These are phyloP conservation scores for Dendroctonus valens DNA, from an alignment of 1,140 invertebrate species.

Conservation along the genomic window DNA sequence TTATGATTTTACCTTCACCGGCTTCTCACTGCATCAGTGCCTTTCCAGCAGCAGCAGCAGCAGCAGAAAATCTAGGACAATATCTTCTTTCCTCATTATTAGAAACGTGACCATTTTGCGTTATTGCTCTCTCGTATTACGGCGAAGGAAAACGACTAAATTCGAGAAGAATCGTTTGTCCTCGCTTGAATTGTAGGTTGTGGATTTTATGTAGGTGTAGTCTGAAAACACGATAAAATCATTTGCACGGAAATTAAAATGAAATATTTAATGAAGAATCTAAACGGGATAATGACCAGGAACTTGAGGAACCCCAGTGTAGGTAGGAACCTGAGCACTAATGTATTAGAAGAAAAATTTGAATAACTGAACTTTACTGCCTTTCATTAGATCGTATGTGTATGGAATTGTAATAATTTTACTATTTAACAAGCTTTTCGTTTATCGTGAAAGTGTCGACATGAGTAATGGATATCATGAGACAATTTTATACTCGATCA, in stretches of 20 bases:
- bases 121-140: conserved; percentile 16
- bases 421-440: no score
- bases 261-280: not conserved
- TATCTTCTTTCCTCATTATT: conserved; percentile 28
- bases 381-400: no score
- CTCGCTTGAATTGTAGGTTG: not conserved
- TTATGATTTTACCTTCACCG: conserved; percentile 25
- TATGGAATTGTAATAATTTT: no score
- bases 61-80: conserved; percentile 27
- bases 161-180: conserved; percentile 2
- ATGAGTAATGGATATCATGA: no score
- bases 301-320: not conserved
- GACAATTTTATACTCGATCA: no score
- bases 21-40: conserved; percentile 17
- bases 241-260: not conserved
- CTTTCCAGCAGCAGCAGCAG: conserved; percentile 3
- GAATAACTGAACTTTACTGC: no score
- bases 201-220: not conserved
- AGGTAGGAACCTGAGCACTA: no score
- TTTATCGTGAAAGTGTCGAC: no score
- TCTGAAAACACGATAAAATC: conserved; percentile 2
- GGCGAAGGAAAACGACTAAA: conserved; percentile 6
- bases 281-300: not conserved
- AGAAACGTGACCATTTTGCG: conserved; percentile 27
- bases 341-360: no score